Base-by-base conservation (phyloP, 2,797 vertebrate species). In the Mormyrops attenuatus region DNA sequence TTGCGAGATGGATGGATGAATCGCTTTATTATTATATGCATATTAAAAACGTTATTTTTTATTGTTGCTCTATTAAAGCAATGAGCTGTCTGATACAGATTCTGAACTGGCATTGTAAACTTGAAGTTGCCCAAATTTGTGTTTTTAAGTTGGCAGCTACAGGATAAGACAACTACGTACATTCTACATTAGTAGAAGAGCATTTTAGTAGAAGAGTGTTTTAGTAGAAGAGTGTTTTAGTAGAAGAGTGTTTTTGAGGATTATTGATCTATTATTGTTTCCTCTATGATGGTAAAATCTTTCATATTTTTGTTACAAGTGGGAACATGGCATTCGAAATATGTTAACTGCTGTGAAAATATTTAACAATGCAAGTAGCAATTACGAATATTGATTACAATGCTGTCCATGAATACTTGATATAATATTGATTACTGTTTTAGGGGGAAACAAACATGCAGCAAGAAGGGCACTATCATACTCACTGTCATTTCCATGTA, bases 351-450 rank as follows among this genome's bases (percentile, higher is more conserved):
- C 69, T 57, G 87, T 88, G 89, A 88, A 87, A 63, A 88, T 90
- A 60, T 69, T 82, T 57, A 90, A 63, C 47, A 90, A 82, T 55
- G 53, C 22, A 26, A 60, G 69, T 55, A 84, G 60, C 4, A 60
- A 90, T 90, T 82, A 90, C 34, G 44, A 38, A 88, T 86, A 47
- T 87, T 90, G 63, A 88, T 90, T 88, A 49, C 87, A 90, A 17
- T 49, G 49, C 50, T 60, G 66, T 50, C 52, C 47, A 17, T 90
- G 38, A 88, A 82, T 55, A 34, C 73, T 41, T 85, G 5, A 87
- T 87, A 13, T 38, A 87, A 90, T 53, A 90, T 88, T 47, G 85
- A 88, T 88, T 41, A 44, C 38, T 80, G 22, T 34, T 80, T 47
- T n/a, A 55, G 52, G 34, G 38, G 22, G 8, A 9, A n/a, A 8